Base-by-base conservation (phyloP, 2,113 vertebrate species). In the Falco punctatus region DNA sequence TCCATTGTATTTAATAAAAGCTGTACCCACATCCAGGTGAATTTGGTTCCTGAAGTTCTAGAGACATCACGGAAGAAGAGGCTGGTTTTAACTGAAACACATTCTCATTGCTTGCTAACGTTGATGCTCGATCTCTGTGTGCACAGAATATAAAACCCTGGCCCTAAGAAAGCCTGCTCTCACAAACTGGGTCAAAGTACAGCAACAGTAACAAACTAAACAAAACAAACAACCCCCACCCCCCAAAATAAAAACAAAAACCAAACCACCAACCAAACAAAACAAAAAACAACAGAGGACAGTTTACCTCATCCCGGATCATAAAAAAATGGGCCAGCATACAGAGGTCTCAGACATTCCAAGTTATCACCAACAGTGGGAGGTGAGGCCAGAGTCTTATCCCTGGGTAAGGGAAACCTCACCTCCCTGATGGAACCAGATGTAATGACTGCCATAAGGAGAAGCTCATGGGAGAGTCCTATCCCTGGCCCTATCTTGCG, bases 401-500 rank as follows among this genome's bases (percentile, higher is more conserved):
- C 94, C 94, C 90, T 84, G 77, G 75, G 33, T 86, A 96, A 94
- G 92, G 91, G 92, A 94, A 96, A 95, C 91, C 77, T 94, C 94
- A 86, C 72, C 83, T 93, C 91, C 95, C 94, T 93, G 92, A 88
- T 94, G 92, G 62, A 93, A 94, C 71, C 93, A 90, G 96, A 46
- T 67, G 86, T 93, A 94, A 92, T 94, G 88, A 94, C 78, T 95
- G 91, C 81, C 96, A 92, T 96, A 92, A 96, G 88, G 69, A 94
- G 90, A 88, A 93, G 94, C 86, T 96, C 94, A 92, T 61, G 81
- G 86, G 86, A 96, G 88, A 96, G 74, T 91, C 73, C 94, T 96
- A 95, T 91, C 96, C 84, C 95, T 97, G 96, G 84, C 94, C 92
- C 96, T 97, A 95, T 89, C 83, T 85, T 91, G 94, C 94, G 2